Evolutionary conservation across 2,113 vertebrate genomes (phyloP).

Genomic region (Hypanus sabinus): DNA sequence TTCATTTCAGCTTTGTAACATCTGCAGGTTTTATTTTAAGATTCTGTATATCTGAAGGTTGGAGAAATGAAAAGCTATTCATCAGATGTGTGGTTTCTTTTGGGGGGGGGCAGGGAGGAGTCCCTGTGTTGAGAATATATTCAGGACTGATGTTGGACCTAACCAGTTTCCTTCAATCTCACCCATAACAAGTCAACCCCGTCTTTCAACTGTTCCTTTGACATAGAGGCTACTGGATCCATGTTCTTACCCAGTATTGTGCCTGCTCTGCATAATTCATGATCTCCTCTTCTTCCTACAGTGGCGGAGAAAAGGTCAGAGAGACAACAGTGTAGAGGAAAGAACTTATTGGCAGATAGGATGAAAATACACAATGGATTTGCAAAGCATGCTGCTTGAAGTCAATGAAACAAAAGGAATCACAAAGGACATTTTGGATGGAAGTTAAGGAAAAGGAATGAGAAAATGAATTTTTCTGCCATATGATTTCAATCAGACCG

Average conservation of each 20-base stretch:
- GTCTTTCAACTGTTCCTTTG: neutral
- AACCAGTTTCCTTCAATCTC: neutral
- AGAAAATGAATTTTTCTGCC: neutral
- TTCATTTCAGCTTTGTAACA: no score
- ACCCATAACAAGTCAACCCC: neutral
- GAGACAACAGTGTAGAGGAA: neutral
- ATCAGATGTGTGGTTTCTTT: neutral
- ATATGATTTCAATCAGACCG: neutral
- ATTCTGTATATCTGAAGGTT: neutral
- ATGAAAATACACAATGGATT: neutral
- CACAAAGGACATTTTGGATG: neutral
- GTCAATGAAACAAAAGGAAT: neutral
- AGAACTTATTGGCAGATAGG: slow-evolving; percentile 38
- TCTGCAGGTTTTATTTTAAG: no score
- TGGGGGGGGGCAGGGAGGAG: neutral
- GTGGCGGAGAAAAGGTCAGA: slow-evolving; percentile 38
- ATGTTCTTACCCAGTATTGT: slow-evolving; percentile 56
- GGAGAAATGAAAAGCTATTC: neutral
- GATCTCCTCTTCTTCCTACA: slow-evolving; percentile 46
- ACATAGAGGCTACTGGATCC: neutral
- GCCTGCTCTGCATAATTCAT: slow-evolving; percentile 36
- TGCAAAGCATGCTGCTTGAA: neutral
- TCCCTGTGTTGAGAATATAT: neutral
- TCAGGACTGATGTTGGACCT: neutral
- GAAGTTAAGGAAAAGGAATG: neutral